A percentile compares a stretch with the other conserved stretches of the same genome.
Conservation (phyloP, 1,140 invertebrate species). For the Drosophila aff. region DNA sequence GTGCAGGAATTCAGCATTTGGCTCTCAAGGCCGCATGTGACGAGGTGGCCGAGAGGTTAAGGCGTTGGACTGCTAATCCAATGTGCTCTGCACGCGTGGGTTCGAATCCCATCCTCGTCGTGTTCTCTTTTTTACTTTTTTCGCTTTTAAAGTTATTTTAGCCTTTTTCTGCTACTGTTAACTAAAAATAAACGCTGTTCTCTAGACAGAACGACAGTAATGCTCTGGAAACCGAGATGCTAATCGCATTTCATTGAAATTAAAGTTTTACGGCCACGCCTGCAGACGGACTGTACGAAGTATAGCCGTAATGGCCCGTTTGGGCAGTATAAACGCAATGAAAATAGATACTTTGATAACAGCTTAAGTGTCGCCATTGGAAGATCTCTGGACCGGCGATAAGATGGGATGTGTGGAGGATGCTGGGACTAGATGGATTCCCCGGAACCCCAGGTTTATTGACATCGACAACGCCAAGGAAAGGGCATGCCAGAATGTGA, state of each 20-base stretch:
- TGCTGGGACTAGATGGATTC: conserved; percentile 44
- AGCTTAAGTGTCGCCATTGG: conserved; percentile 60
- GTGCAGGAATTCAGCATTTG: conserved; percentile 23
- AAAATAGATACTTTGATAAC: conserved; percentile 81
- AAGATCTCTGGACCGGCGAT: conserved; percentile 30
- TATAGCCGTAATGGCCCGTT: conserved; percentile 27
- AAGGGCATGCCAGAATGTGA: conserved; percentile 35
- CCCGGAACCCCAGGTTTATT: conserved; percentile 69
- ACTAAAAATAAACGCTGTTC: conserved; percentile 16
- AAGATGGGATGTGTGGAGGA: conserved; percentile 36
- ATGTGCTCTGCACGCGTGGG: conserved; percentile 92
- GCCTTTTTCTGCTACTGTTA: conserved; percentile 18
- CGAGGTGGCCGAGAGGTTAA: conserved; percentile 96
- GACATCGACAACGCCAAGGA: conserved; percentile 49
- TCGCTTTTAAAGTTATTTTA: neutral
- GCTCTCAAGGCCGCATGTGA: conserved; percentile 82
- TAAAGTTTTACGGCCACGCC: conserved; percentile 54
- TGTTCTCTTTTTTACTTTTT: conserved; percentile 13
- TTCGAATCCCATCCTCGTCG: conserved; percentile 96
- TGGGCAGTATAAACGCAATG: conserved; percentile 65
- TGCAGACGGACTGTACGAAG: conserved; percentile 24
- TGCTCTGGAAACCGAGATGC: conserved; percentile 54
- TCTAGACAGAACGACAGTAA: conserved; percentile 10
- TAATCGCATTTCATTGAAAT: conserved; percentile 70
- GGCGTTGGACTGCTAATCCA: conserved; percentile 94